Evolutionary conservation across 2,888 invertebrate genomes (phyloP).

Genomic region (Microplitis deprimator): DNA sequence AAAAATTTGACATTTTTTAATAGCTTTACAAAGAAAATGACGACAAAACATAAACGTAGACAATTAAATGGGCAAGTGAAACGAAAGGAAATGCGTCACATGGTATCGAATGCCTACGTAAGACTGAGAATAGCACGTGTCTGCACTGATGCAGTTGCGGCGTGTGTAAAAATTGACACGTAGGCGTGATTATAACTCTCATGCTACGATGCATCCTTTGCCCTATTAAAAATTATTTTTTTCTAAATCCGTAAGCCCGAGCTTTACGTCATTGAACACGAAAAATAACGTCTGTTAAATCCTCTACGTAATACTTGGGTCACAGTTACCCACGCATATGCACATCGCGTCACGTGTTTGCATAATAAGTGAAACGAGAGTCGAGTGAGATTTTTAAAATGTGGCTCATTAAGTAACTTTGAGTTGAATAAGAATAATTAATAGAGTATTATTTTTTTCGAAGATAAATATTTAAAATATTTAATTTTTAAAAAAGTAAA

Average conservation of each 20-base stretch:
- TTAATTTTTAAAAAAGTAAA: background rate
- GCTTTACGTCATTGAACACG: slow-evolving; percentile 3
- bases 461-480: background rate
- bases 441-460: background rate
- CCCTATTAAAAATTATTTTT: background rate
- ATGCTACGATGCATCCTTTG: background rate
- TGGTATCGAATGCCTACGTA: background rate
- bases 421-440: background rate
- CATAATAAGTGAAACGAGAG: background rate
- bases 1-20: slow-evolving; percentile 8
- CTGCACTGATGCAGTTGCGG: background rate
- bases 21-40: background rate
- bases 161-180: background rate
- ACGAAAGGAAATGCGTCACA: background rate
- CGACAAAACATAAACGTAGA: background rate
- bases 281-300: background rate
- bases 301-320: background rate
- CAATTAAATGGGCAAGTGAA: background rate
- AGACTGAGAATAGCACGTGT: background rate
- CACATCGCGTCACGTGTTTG: background rate
- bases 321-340: slow-evolving; percentile 3
- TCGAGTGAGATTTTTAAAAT: background rate
- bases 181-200: background rate
- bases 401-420: background rate
- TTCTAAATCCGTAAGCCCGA: background rate